Conservation (phyloP, 2,888 invertebrate genomes). For the Andrena camellia region DNA sequence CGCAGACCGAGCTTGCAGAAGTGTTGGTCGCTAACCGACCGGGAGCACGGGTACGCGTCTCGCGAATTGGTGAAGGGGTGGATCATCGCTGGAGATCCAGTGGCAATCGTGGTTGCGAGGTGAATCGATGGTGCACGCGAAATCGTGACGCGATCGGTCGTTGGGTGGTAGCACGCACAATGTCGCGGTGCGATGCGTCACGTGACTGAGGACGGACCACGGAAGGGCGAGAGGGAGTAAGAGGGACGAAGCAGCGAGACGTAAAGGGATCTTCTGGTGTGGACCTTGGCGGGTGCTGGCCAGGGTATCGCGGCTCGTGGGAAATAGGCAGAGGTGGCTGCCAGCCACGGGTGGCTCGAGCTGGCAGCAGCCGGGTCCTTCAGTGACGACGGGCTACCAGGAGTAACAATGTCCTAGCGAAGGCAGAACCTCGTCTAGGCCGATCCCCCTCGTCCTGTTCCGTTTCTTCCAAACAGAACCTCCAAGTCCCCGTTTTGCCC, state of each 20-base stretch:
- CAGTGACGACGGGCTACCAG: slow-evolving; percentile 59
- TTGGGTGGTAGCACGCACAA: slow-evolving; percentile 54
- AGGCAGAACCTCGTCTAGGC: slow-evolving; percentile 78
- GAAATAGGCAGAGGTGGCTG: slow-evolving; percentile 72
- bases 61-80: background rate
- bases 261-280: slow-evolving; percentile 27
- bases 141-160: slow-evolving; percentile 71
- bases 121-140: slow-evolving; percentile 65
- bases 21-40: background rate
- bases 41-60: background rate
- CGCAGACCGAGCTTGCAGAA: background rate
- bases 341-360: slow-evolving; percentile 61
- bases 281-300: slow-evolving; percentile 46
- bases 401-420: slow-evolving; percentile 82
- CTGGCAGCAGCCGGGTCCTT: slow-evolving; percentile 63
- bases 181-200: slow-evolving; percentile 64
- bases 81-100: background rate
- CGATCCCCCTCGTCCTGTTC: slow-evolving; percentile 78
- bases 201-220: slow-evolving; percentile 63
- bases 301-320: slow-evolving; percentile 50
- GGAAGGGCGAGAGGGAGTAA: slow-evolving; percentile 13
- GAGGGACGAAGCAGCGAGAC: slow-evolving; percentile 13
- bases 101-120: slow-evolving; percentile 14
- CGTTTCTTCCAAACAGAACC: slow-evolving; percentile 70
- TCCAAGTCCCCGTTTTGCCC: slow-evolving; percentile 35